A percentile compares a stretch with the other conserved stretches of the same genome.
Evolutionary conservation across 1,140 invertebrate species (phyloP).

Genomic region (Dinothrombium tinctorium): DNA sequence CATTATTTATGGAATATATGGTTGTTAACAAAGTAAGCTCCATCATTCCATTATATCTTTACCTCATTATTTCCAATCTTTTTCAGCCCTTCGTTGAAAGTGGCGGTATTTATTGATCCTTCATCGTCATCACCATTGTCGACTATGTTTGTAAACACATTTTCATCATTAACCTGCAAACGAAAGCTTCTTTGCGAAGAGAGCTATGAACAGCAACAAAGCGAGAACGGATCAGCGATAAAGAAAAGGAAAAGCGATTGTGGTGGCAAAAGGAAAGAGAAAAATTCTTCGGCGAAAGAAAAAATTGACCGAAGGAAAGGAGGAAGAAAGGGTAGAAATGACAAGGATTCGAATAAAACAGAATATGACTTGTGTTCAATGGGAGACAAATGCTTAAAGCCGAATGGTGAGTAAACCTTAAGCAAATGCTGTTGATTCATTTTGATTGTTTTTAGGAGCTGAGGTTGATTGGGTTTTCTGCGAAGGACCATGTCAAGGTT

Average conservation of each 20-base stretch:
- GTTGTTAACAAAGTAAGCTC: neutral
- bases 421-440: neutral
- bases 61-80: neutral
- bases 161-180: neutral
- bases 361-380: neutral
- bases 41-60: neutral
- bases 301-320: neutral
- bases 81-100: neutral
- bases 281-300: too few species aligned
- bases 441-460: neutral
- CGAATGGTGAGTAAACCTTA: neutral
- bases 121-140: neutral
- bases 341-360: neutral
- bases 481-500: conserved; percentile 1
- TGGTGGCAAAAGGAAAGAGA: neutral
- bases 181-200: neutral
- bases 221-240: neutral
- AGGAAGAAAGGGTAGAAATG: neutral
- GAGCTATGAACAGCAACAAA: neutral
- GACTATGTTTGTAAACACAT: too few species aligned
- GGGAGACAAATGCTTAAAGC: neutral
- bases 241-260: conserved; percentile 1
- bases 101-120: neutral
- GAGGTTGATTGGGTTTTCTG: conserved; percentile 6
- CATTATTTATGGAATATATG: conserved; percentile 51